These are phyloP conservation scores for Sebastiscus albofasciatus DNA, from an alignment of 2,797 vertebrate species.

Conservation along the genomic window DNA sequence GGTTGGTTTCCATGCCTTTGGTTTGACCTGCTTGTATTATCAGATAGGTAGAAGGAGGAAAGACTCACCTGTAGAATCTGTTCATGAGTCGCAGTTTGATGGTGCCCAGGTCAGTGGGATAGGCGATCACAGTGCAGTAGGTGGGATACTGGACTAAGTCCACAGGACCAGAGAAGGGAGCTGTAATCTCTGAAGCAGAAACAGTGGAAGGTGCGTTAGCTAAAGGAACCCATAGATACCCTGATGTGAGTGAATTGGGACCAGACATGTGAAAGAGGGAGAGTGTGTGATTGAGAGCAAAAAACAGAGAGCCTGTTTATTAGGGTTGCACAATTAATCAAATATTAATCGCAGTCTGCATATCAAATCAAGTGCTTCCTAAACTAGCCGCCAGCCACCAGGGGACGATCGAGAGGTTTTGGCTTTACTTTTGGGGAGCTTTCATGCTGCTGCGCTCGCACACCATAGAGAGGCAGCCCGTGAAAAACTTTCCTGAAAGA, in stretches of 20 bases:
- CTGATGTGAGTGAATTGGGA: not conserved
- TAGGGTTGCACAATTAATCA: too few species aligned
- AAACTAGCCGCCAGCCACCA: not conserved
- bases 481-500: too few species aligned
- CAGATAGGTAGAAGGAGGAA: not conserved
- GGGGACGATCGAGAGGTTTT: not conserved
- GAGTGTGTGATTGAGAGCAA: not conserved
- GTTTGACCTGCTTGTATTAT: not conserved
- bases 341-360: not conserved
- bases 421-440: not conserved
- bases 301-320: not conserved
- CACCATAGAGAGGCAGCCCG: not conserved
- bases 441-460: not conserved
- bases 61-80: conserved; percentile 93
- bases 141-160: conserved; percentile 93
- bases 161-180: conserved; percentile 94
- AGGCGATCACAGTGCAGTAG: conserved; percentile 94
- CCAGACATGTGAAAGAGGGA: not conserved
- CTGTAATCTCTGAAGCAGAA: conserved; percentile 87
- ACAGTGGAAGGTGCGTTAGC: not conserved
- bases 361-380: not conserved
- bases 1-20: not conserved
- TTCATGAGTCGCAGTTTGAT: conserved; percentile 91
- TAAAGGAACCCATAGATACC: not conserved
- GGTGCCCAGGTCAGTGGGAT: conserved; percentile 95